Conservation (phyloP, 1,140 invertebrate genomes). For the Drosophila lacteicornis region DNA sequence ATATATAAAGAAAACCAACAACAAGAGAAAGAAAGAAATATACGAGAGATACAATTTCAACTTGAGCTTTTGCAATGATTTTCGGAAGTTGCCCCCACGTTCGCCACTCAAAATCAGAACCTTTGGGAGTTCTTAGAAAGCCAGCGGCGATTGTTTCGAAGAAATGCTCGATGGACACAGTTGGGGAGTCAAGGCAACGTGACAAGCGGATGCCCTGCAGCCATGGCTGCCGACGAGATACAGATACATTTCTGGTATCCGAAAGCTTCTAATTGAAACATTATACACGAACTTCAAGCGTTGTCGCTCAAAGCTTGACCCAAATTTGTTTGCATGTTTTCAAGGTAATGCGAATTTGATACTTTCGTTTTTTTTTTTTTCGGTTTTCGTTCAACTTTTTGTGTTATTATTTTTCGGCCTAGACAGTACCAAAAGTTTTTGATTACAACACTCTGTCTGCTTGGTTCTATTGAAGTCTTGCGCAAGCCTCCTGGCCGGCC, state of each 20-base stretch:
- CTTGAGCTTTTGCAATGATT: constrained; percentile 53
- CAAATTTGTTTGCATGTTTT: constrained; percentile 68
- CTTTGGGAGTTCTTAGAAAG: constrained; percentile 58
- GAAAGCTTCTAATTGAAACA: constrained; percentile 73
- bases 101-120: constrained; percentile 17
- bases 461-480: constrained; percentile 65
- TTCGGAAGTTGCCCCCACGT: constrained; percentile 19
- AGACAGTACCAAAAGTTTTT: constrained; percentile 54
- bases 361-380: constrained; percentile 64
- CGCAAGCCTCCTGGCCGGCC: constrained; percentile 43
- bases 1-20: constrained; percentile 7
- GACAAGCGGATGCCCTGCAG: constrained; percentile 51
- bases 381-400: constrained; percentile 15
- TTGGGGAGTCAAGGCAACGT: constrained; percentile 40
- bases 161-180: constrained; percentile 43
- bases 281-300: constrained; percentile 56
- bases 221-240: constrained; percentile 19
- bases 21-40: constrained; percentile 22
- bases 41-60: constrained; percentile 51
- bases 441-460: constrained; percentile 56
- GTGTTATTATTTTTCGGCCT: constrained; percentile 14
- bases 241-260: constrained; percentile 28
- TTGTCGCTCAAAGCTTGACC: constrained; percentile 64
- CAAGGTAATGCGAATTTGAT: constrained; percentile 78
- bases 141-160: constrained; percentile 41